These are phyloP conservation scores for Blennius ocellaris DNA, from an alignment of 2,113 vertebrate genomes.

Conservation along the genomic window DNA sequence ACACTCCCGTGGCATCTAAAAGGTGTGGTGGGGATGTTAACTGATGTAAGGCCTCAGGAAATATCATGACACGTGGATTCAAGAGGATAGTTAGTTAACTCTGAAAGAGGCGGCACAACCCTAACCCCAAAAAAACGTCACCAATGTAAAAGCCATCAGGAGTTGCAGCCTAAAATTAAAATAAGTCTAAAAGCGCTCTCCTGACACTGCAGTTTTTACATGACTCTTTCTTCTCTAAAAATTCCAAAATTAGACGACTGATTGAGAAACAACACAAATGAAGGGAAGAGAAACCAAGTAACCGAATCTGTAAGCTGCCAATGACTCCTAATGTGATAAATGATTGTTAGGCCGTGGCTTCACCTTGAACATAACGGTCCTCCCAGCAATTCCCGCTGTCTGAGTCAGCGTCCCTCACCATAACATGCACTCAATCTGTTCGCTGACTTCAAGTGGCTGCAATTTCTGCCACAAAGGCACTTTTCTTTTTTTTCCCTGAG, in stretches of 20 bases:
- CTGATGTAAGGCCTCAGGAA: conserved; percentile 25
- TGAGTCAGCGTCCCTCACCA: conserved; percentile 71
- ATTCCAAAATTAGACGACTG: not conserved
- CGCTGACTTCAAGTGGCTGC: conserved; percentile 66
- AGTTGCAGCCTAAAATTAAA: not conserved
- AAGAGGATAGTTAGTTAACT: conserved; percentile 22
- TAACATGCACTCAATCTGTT: conserved; percentile 57
- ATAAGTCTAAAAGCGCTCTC: not conserved
- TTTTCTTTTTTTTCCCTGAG: conserved; percentile 53
- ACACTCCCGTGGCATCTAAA: conserved; percentile 34
- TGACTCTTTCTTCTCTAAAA: conserved; percentile 12
- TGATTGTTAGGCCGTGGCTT: conserved; percentile 52
- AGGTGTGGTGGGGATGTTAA: conserved; percentile 39
- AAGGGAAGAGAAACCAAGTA: conserved; percentile 29
- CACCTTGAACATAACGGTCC: conserved; percentile 74
- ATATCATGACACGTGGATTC: conserved; percentile 16
- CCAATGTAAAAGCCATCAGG: too few species aligned
- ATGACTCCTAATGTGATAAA: conserved; percentile 32
- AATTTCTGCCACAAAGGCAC: conserved; percentile 65
- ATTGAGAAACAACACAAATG: conserved; percentile 11
- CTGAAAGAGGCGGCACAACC: not conserved
- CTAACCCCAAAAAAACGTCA: not conserved
- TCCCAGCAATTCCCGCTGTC: conserved; percentile 42
- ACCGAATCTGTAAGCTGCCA: not conserved
- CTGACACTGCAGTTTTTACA: not conserved